These are phyloP conservation scores for Clavelina lepadiformis DNA, from an alignment of 23 tunicate genomes.

Conservation along the genomic window DNA sequence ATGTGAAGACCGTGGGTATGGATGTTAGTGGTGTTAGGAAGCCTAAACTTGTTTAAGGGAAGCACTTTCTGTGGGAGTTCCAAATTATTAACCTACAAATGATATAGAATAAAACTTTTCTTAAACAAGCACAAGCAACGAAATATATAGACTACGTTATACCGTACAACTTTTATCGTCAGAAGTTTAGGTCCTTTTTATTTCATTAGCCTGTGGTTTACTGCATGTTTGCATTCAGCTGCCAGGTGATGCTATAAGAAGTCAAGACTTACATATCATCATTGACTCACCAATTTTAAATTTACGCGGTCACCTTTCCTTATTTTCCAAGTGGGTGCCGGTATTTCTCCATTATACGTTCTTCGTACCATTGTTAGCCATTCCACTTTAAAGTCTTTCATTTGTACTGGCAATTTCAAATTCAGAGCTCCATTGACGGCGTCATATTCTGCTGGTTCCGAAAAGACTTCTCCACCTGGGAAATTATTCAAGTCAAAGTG, in stretches of 20 bases:
- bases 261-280: too few relatives aligned
- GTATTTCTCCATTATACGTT: slow-evolving; percentile 29
- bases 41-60: slow-evolving; percentile 23
- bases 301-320: slow-evolving; percentile 36
- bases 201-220: too few relatives aligned
- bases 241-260: too few relatives aligned
- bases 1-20: slow-evolving; percentile 91
- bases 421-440: too few relatives aligned
- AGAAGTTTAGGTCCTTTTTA: background rate
- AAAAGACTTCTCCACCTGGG: too few relatives aligned
- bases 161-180: background rate
- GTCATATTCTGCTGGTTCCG: too few relatives aligned
- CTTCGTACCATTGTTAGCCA: slow-evolving; percentile 49
- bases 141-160: background rate
- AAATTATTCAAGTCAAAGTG: too few relatives aligned
- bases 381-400: too few relatives aligned
- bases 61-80: slow-evolving; percentile 26
- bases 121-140: too few relatives aligned
- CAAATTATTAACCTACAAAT: slow-evolving; percentile 36
- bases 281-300: slow-evolving; percentile 37
- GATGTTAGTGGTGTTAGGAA: slow-evolving; percentile 71
- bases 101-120: slow-evolving; percentile 2
- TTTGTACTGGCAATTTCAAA: too few relatives aligned
- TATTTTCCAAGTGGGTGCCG: slow-evolving; percentile 51
- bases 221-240: too few relatives aligned